Base-by-base conservation (phyloP, 2,797 vertebrate species). In the Crocodylus rhombifer region DNA sequence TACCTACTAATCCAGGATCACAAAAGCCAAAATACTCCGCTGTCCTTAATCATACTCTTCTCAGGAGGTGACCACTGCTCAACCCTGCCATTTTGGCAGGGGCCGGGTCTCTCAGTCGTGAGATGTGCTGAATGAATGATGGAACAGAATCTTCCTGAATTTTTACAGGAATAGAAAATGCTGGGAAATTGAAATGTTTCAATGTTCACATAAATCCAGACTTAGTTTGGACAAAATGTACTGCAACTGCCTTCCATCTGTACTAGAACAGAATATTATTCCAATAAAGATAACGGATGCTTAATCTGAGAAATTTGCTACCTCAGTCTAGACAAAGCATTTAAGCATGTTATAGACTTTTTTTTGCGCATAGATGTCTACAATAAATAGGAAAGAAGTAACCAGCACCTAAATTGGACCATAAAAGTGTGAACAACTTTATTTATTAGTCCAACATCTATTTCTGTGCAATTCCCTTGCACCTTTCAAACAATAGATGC, bases 1-100 rank as follows among this genome's bases (percentile, higher is more conserved):
- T 28, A 42, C 91, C 91, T 65, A 77, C 84, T 84, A 74, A 69
- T 93, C 95, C 90, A 77, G 84, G 85, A 75, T 85, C 92, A 94
- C 94, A 84, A 92, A 85, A 82, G 60, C 86, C 51, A 77, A 82
- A 90, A 82, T 67, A 86, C 82, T 92, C 82, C 55, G 2, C 13
- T 67, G 67, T 80, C 89, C 55, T 92, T 93, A 89, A 93, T 89
- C 92, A 84, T 14, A 3, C 77, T 56, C 77, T 82, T 55, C 65
- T 21, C 5, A 76, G 86, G 88, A 92, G 88, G 69, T 91, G 9
- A 18, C 82, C 93, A 83, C 78, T 92, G 87, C 89, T 94, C 94
- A 93, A 17, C 84, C 73, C 77, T 93, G 82, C 83, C 7, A 83
- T 71, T 78, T 91, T 80, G 87, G 85, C 82, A 90, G 91, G 87